A percentile compares a stretch with the other conserved stretches of the same genome.
These are phyloP conservation scores for Augochlorella aurata DNA, from an alignment of 2,888 invertebrate genomes.

Conservation along the genomic window DNA sequence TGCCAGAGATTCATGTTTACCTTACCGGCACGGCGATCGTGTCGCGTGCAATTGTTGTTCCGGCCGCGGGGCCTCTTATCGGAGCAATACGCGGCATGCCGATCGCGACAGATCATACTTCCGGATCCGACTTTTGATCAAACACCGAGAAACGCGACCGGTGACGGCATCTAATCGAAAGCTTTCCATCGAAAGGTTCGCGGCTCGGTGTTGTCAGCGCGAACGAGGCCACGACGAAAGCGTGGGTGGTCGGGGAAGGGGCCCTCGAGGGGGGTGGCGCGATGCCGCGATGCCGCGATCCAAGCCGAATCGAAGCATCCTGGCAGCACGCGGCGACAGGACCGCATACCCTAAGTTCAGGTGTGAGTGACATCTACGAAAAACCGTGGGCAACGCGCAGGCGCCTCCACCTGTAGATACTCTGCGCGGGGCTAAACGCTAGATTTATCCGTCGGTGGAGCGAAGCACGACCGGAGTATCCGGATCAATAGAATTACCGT, in stretches of 20 bases:
- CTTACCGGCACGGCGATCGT: not conserved
- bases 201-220: not conserved
- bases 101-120: not conserved
- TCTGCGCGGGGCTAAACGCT: conserved; percentile 58
- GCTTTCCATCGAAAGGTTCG: not conserved
- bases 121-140: not conserved
- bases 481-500: conserved; percentile 64
- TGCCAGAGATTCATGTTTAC: conserved; percentile 26
- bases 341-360: conserved; percentile 24
- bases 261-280: not conserved
- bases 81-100: not conserved
- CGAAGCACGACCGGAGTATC: conserved; percentile 51
- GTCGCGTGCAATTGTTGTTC: not conserved
- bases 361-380: conserved; percentile 46
- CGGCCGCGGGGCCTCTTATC: not conserved
- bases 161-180: not conserved
- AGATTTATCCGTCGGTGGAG: conserved; percentile 64
- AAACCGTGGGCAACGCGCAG: conserved; percentile 47
- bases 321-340: conserved; percentile 28
- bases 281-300: not conserved
- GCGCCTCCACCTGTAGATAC: conserved; percentile 68
- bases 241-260: not conserved
- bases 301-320: conserved; percentile 41
- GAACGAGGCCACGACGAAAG: conserved; percentile 27
- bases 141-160: not conserved